Evolutionary conservation across 1,140 invertebrate genomes (phyloP), one percentile per base, ranked within the genome.

Genomic region (Drosophila sucinea): DNA sequence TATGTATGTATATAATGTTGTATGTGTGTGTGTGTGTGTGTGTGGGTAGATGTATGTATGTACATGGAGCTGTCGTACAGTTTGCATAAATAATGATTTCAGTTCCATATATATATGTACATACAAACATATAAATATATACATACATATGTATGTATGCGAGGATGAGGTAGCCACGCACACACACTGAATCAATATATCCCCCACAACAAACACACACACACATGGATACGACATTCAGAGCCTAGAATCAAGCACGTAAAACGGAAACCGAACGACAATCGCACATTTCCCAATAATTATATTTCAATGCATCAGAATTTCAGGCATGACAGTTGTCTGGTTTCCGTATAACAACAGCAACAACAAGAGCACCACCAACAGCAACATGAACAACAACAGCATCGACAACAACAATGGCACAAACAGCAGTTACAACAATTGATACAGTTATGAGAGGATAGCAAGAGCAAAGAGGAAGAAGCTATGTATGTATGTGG

Each of bases 241-340:
- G 32, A 3, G 30, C 38, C 60, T 51, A 33, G 38, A 30, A 44
- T 32, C 73, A 58, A 55, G 68, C 75, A 87, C 79, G 82, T 90
- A 76, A 90, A 81, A 57, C 84, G 85, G 85, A 89, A 84, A 90
- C 81, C 74, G 69, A 81, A 77, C 82, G 87, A 90, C 82, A 90
- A 90, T 81, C 86, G 86, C 82, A 87, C 79, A 90, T 90, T 90
- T 90, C 77, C 86, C 86, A 90, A 86, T 90, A 90, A 90, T 90
- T 90, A 90, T 90, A 90, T 90, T 90, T 83, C 86, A 86, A 90
- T 90, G 79, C 81, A 90, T 86, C 86, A 86, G 79, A 82, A 85
- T 90, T 85, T 79, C 86, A 79, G 81, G 55, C 65, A 73, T 71
- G 81, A 90, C 85, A 90, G 81, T 82, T 84, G 86, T 79, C 76